Percentiles rank a stretch among this genome's conserved stretches.
These are phyloP conservation scores for Centropus unirufus DNA, from an alignment of 2,113 vertebrate genomes.

Conservation along the genomic window DNA sequence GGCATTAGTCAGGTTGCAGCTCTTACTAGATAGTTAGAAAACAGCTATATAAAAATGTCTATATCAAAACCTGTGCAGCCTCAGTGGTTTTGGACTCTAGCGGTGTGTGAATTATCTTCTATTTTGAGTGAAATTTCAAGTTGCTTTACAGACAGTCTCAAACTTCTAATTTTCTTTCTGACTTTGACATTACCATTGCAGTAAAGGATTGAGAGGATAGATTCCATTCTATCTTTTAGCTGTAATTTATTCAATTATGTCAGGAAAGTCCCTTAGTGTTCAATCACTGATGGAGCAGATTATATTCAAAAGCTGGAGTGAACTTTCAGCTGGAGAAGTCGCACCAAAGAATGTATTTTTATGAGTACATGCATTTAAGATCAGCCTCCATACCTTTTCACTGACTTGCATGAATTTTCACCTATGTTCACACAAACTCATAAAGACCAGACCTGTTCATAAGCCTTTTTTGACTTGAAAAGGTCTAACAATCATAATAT, in stretches of 20 bases:
- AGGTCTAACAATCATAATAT: not conserved
- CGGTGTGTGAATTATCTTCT: not conserved
- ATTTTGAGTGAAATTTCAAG: not conserved
- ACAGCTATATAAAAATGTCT: not conserved
- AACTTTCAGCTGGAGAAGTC: not conserved
- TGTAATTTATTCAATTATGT: not conserved
- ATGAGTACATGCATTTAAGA: rapidly evolving
- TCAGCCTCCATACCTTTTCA: not conserved
- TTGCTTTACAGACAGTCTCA: not conserved
- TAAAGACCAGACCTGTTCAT: not conserved
- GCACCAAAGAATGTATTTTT: rapidly evolving
- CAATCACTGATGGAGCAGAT: not conserved
- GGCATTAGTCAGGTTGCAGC: not conserved
- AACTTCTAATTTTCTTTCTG: not conserved
- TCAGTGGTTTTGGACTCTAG: not conserved
- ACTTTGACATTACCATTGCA: not conserved
- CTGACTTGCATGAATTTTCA: not conserved
- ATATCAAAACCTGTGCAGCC: not conserved
- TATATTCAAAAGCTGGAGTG: not conserved
- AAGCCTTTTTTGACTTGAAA: not conserved
- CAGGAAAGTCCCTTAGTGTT: not conserved
- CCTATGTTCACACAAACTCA: rapidly evolving
- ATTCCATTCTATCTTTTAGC: not conserved
- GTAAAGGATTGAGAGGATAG: not conserved
- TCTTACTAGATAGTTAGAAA: not conserved